Conservation (phyloP, 2,888 invertebrate species). For the Cyaniris semiargus region DNA sequence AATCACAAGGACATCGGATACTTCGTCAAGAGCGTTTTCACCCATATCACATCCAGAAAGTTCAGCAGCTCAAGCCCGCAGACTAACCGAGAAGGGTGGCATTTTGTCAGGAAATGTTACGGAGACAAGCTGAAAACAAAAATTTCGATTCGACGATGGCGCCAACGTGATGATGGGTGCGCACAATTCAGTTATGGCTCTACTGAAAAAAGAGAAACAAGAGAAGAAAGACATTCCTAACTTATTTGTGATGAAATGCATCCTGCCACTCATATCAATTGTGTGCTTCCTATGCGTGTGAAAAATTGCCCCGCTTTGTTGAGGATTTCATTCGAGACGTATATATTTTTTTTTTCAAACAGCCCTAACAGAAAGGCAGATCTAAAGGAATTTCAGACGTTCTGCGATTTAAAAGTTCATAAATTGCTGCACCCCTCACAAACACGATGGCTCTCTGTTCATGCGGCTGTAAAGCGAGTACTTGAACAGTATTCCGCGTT, state of each 20-base stretch:
- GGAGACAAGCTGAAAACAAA: slow-evolving; percentile 6
- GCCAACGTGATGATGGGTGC: too few species aligned
- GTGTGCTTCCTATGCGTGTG: slow-evolving; percentile 38
- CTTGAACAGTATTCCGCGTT: not conserved
- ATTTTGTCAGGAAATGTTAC: slow-evolving; percentile 17
- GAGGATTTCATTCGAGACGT: slow-evolving; percentile 38
- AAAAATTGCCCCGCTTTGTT: slow-evolving; percentile 35
- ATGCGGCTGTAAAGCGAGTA: not conserved
- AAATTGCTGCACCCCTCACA: not conserved
- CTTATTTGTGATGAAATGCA: too few species aligned
- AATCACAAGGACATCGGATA: slow-evolving; percentile 18
- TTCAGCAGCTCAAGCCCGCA: slow-evolving; percentile 23
- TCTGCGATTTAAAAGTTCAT: slow-evolving; percentile 36
- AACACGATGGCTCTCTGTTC: not conserved
- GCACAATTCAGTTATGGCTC: too few species aligned
- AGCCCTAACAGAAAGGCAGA: slow-evolving; percentile 40
- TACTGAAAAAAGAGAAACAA: too few species aligned
- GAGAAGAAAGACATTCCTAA: too few species aligned
- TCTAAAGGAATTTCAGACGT: slow-evolving; percentile 40
- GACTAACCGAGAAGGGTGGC: slow-evolving; percentile 16
- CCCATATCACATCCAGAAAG: not conserved
- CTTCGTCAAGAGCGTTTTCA: slow-evolving; percentile 5
- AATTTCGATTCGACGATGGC: too few species aligned
- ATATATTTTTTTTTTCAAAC: slow-evolving; percentile 38
- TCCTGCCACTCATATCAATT: slow-evolving; percentile 36